Percentiles rank a stretch among this genome's conserved stretches.
phyloP scores from a whole-genome alignment of 1,140 invertebrate genomes.

The Chironomus tepperi region DNA sequence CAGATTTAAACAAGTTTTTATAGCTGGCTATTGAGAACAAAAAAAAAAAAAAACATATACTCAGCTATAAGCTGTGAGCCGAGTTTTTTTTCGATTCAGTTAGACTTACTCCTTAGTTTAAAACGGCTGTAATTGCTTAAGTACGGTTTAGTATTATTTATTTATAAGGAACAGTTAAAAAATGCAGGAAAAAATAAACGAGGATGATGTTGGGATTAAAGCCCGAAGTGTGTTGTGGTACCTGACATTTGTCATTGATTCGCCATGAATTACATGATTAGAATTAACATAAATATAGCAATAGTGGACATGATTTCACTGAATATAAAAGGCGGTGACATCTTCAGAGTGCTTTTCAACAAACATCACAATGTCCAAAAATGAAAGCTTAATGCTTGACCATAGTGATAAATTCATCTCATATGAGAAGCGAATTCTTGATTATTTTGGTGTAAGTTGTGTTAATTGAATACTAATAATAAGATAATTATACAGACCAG shows the following conservation, averaged over 20 bases:
- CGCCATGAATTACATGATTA: constrained; percentile 67
- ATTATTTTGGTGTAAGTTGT: not conserved
- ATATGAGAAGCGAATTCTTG: not conserved
- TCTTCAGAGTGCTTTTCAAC: not conserved
- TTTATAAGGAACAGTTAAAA: not conserved
- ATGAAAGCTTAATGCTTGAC: not conserved
- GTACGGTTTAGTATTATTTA: not conserved
- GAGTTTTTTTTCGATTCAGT: too few species aligned
- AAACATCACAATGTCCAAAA: not conserved
- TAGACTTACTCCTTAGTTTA: too few species aligned
- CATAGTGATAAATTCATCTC: not conserved
- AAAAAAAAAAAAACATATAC: too few species aligned
- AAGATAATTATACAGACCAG: not conserved
- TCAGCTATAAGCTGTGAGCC: too few species aligned
- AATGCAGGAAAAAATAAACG: not conserved
- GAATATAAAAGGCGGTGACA: not conserved
- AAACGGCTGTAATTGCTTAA: too few species aligned
- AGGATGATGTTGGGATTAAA: not conserved
- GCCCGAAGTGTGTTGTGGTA: constrained; percentile 48
- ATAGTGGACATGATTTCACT: constrained; percentile 72
- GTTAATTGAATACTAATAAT: not conserved
- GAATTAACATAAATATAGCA: constrained; percentile 77
- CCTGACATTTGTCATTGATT: constrained; percentile 61
- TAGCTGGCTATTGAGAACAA: too few species aligned
- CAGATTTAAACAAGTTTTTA: too few species aligned